Percentiles rank a stretch among this genome's conserved stretches.
These are phyloP conservation scores for Mylabris phalerata DNA, from an alignment of 1,140 invertebrate species.

Conservation along the genomic window DNA sequence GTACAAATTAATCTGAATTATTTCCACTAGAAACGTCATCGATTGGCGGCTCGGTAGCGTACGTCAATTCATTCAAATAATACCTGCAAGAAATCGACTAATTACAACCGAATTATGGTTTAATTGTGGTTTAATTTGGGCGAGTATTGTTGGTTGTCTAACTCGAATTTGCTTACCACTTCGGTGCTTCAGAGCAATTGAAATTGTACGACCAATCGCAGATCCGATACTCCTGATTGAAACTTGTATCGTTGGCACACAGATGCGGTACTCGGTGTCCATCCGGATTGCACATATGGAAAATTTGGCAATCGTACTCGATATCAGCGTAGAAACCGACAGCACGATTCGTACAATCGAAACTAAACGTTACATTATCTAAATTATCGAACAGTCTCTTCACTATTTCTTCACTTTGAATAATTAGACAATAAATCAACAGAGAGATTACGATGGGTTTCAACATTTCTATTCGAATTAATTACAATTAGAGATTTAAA, in stretches of 20 bases:
- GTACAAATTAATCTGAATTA: constrained; percentile 15
- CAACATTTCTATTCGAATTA: too few species aligned
- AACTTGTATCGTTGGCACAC: constrained; percentile 54
- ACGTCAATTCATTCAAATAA: constrained; percentile 54
- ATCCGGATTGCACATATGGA: constrained; percentile 59
- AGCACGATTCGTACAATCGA: constrained; percentile 50
- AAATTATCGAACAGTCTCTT: constrained; percentile 10
- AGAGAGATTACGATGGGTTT: too few species aligned
- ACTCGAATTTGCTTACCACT: constrained; percentile 38
- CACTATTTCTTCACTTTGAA: too few species aligned
- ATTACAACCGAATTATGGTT: background rate
- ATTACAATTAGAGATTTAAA: too few species aligned
- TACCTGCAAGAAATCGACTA: constrained; percentile 42
- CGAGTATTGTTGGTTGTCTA: too few species aligned
- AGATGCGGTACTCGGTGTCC: constrained; percentile 54
- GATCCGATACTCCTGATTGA: constrained; percentile 55
- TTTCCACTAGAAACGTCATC: constrained; percentile 26
- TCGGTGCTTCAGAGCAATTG: constrained; percentile 49
- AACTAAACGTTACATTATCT: constrained; percentile 52
- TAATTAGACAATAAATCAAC: too few species aligned
- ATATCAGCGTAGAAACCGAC: constrained; percentile 57
- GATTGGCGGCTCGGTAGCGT: constrained; percentile 53
- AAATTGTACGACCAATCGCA: constrained; percentile 58
- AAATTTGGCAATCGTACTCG: constrained; percentile 58
- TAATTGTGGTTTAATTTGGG: background rate